Base-by-base conservation (phyloP, 1,140 invertebrate genomes). In the Drosophila rufa region DNA sequence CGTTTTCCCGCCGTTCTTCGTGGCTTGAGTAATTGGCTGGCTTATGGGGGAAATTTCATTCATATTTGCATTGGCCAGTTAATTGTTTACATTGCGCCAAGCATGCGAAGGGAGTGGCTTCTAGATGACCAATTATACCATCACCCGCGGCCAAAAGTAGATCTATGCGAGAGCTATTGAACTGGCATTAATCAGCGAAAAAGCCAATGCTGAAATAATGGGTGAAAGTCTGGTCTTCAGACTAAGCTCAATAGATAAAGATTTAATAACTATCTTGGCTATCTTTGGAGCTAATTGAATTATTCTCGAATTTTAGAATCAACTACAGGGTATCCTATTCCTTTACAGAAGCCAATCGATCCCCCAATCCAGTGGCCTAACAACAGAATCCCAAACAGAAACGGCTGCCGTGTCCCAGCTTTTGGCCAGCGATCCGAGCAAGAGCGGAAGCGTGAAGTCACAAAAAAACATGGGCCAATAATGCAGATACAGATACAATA, bases 401-500 rank as follows among this genome's bases (percentile, higher is more conserved):
- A 19, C 33, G 15, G 45, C 36, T 48, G 33, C 59, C 33, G 68
- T 71, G 66, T 70, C 45, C 45, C 45, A 73, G 50, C 65, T 70
- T 45, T 66, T 59, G 60, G 47, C 47, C 61, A 42, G n/a, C 58
- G 30, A 80, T 53, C 55, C 30, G 5, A 48, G 38, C 66, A 38
- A 51, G 64, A 67, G 76, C 76, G 76, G 68, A 80, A 80, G 68
- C 76, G 68, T 61, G 38, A 73, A 74, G 30, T 53, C 56, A 27
- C 42, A 36, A 55, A 68, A 66, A 55, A 38, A 58, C 71, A 73
- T 60, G 46, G 46, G 38, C 46, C 70, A 73, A 75, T 75, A 76
- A 76, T 51, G 58, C 83, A 89, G 82, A 81, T 70, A 74, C 68
- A 78, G 59, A 73, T 68, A 46, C 68, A 46, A 68, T 68, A 68